phyloP scores from a whole-genome alignment of 1,140 invertebrate species.

The Lordiphosa mommai region DNA sequence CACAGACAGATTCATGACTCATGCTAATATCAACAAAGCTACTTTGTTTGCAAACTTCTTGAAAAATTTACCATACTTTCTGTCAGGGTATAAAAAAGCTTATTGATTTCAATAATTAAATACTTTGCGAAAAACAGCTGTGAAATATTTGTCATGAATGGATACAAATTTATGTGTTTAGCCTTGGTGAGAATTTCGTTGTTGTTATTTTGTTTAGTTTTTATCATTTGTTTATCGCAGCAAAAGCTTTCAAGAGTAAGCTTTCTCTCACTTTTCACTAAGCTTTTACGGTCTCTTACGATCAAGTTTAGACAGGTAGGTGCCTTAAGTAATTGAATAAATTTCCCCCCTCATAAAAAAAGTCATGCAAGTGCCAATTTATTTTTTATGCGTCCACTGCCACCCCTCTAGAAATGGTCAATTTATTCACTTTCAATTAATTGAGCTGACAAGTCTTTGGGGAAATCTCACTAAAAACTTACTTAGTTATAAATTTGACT shows the following conservation, averaged over 20 bases:
- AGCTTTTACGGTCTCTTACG: constrained; percentile 11
- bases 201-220: background rate
- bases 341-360: background rate
- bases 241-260: background rate
- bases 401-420: constrained; percentile 2
- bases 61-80: too few species aligned
- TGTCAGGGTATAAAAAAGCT: too few species aligned
- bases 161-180: background rate
- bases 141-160: background rate
- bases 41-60: too few species aligned
- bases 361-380: background rate
- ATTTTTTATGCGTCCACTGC: constrained; percentile 13
- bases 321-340: constrained; percentile 7
- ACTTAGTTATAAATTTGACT: constrained; percentile 45
- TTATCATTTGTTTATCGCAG: background rate
- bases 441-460: constrained; percentile 24
- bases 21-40: too few species aligned
- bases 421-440: constrained; percentile 56
- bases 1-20: too few species aligned
- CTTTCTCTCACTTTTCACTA: background rate
- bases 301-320: constrained; percentile 18
- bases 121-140: background rate
- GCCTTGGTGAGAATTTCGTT: background rate
- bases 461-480: constrained; percentile 53
- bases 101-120: background rate